Percentiles rank a stretch among this genome's conserved stretches.
These are phyloP conservation scores for Platichthys flesus DNA, from an alignment of 2,113 vertebrate genomes.

Conservation along the genomic window DNA sequence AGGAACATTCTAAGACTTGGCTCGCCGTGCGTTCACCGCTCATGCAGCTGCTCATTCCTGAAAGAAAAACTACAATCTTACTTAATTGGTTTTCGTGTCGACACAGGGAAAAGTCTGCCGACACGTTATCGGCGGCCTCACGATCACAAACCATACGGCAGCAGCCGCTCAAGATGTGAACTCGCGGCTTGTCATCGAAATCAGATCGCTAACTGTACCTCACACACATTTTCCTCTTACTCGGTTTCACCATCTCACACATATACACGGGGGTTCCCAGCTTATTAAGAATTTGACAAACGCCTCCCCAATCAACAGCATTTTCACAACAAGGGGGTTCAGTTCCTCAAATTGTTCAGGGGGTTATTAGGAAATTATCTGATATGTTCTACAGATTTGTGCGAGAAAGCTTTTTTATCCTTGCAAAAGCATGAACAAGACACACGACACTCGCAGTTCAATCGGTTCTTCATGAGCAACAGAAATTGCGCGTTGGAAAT, in stretches of 20 bases:
- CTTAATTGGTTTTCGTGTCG: background rate
- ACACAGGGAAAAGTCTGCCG: conserved; percentile 16
- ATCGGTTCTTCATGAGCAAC: background rate
- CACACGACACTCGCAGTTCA: background rate
- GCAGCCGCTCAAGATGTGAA: conserved; percentile 21
- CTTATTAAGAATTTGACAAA: background rate
- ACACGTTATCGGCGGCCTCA: conserved; percentile 21
- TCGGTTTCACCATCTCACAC: background rate
- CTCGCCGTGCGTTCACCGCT: too few species aligned
- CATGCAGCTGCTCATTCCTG: too few species aligned
- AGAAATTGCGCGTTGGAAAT: background rate
- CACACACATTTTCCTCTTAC: background rate
- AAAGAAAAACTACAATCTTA: conserved; percentile 19
- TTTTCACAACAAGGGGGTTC: conserved; percentile 16
- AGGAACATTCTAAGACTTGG: too few species aligned
- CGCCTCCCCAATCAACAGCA: background rate
- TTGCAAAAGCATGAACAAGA: too few species aligned
- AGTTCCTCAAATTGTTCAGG: conserved; percentile 10
- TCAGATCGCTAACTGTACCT: background rate
- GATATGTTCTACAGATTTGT: too few species aligned
- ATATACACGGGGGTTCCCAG: background rate
- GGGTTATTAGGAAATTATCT: conserved; percentile 12
- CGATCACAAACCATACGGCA: background rate
- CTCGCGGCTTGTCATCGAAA: background rate
- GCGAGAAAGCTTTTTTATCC: too few species aligned